Evolutionary conservation across 2,888 invertebrate genomes (phyloP).

Genomic region (Trichopria drosophilae): DNA sequence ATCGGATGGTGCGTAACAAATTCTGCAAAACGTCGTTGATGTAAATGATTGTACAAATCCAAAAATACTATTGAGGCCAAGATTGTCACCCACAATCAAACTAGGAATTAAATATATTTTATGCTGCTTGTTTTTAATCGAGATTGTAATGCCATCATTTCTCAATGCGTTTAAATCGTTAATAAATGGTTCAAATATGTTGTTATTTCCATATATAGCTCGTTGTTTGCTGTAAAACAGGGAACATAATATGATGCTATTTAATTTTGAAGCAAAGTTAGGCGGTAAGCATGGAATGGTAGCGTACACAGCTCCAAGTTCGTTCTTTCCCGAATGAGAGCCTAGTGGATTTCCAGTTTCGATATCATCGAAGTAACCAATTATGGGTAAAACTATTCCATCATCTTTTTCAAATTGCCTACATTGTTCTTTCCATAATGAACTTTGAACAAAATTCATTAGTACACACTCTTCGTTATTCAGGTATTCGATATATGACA

Average conservation of each 20-base stretch:
- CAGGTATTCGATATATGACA: constrained; percentile 1
- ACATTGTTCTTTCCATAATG: constrained; percentile 21
- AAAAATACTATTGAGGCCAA: constrained; percentile 10
- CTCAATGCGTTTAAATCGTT: not conserved
- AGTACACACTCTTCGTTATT: constrained; percentile 14
- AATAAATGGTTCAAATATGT: constrained; percentile 2
- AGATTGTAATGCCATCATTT: not conserved
- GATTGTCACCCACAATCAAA: constrained; percentile 11
- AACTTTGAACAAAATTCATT: constrained; percentile 29
- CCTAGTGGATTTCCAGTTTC: constrained; percentile 32
- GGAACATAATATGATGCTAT: not conserved
- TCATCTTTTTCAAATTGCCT: constrained; percentile 13
- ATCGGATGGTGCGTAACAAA: constrained; percentile 6
- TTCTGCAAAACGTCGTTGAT: not conserved
- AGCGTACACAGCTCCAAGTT: constrained; percentile 30
- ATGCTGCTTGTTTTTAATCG: not conserved
- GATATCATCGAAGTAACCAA: constrained; percentile 33
- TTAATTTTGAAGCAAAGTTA: constrained; percentile 1
- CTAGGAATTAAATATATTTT: constrained; percentile 6
- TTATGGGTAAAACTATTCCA: constrained; percentile 26
- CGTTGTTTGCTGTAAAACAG: not conserved
- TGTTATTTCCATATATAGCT: constrained; percentile 1
- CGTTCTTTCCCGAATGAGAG: constrained; percentile 28
- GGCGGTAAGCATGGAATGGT: constrained; percentile 23
- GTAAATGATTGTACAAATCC: constrained; percentile 29